phyloP scores from a whole-genome alignment of 2,888 invertebrate genomes.

The Callyntrura sp. region DNA sequence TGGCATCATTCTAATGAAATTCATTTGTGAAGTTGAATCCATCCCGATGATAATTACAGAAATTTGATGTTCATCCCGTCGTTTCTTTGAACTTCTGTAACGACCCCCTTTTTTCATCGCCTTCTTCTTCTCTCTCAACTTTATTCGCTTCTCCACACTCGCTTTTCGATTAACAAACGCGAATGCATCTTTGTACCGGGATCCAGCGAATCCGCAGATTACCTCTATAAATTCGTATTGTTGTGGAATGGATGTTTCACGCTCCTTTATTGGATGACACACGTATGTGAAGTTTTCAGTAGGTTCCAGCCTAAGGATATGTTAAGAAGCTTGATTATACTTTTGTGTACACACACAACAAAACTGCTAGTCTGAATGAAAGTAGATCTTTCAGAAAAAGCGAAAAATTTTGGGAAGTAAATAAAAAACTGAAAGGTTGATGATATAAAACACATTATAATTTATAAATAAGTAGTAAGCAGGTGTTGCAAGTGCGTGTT shows the following conservation, averaged over 20 bases:
- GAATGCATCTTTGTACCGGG: conserved; percentile 70
- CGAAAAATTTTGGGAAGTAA: too few relatives aligned
- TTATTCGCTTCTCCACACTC: conserved; percentile 69
- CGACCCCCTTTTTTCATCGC: conserved; percentile 31
- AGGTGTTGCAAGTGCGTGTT: background rate
- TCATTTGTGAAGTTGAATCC: conserved; percentile 94
- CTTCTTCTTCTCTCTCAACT: conserved; percentile 37
- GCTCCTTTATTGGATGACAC: conserved; percentile 65
- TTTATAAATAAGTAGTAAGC: background rate
- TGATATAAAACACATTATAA: too few relatives aligned
- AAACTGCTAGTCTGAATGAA: background rate
- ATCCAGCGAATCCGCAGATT: conserved; percentile 50
- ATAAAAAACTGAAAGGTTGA: too few relatives aligned
- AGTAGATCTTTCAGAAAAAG: background rate
- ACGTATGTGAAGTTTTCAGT: conserved; percentile 56
- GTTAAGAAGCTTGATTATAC: too few relatives aligned
- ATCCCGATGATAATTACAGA: conserved; percentile 93
- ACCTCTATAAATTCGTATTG: conserved; percentile 77
- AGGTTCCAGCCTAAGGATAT: conserved; percentile 55
- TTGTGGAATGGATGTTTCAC: conserved; percentile 58
- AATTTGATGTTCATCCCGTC: conserved; percentile 68
- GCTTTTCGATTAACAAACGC: conserved; percentile 74
- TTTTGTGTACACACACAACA: conserved; percentile 20
- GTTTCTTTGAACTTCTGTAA: conserved; percentile 48
- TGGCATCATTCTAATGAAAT: conserved; percentile 90